A percentile compares a stretch with the other conserved stretches of the same genome.
These are phyloP conservation scores for Megaleporinus macrocephalus DNA, from an alignment of 2,113 vertebrate genomes.

Conservation along the genomic window DNA sequence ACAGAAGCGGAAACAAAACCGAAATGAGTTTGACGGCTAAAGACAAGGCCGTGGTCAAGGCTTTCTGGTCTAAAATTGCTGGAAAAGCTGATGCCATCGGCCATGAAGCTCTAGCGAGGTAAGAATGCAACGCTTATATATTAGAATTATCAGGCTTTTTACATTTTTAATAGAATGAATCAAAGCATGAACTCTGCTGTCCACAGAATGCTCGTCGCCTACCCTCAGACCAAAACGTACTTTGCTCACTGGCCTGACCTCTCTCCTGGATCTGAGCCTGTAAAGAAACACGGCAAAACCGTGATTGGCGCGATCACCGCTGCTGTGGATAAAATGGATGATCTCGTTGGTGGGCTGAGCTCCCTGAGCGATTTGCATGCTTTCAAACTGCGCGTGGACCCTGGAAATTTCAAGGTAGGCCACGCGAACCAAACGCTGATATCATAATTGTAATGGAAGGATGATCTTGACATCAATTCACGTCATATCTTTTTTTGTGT, in stretches of 20 bases:
- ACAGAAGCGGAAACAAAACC: background rate
- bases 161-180: background rate
- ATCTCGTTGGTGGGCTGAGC: conserved; percentile 65
- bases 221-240: conserved; percentile 80
- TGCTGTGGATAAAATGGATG: conserved; percentile 70
- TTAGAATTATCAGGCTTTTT: background rate
- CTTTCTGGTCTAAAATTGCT: conserved; percentile 65
- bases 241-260: conserved; percentile 77
- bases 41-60: conserved; percentile 68
- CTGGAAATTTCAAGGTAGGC: conserved; percentile 78
- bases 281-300: conserved; percentile 73
- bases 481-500: background rate
- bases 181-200: background rate
- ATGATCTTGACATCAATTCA: background rate
- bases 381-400: conserved; percentile 80
- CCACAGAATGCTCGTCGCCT: conserved; percentile 65
- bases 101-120: conserved; percentile 68
- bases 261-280: conserved; percentile 60
- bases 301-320: conserved; percentile 58
- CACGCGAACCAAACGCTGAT: too few species aligned
- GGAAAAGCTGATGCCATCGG: conserved; percentile 34
- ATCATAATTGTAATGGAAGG: too few species aligned
- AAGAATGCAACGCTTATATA: conserved; percentile 3
- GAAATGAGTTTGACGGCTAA: conserved; percentile 72
- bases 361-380: conserved; percentile 82